Evolutionary conservation across 2,797 vertebrate genomes (phyloP).

Genomic region (Staurois parvus): DNA sequence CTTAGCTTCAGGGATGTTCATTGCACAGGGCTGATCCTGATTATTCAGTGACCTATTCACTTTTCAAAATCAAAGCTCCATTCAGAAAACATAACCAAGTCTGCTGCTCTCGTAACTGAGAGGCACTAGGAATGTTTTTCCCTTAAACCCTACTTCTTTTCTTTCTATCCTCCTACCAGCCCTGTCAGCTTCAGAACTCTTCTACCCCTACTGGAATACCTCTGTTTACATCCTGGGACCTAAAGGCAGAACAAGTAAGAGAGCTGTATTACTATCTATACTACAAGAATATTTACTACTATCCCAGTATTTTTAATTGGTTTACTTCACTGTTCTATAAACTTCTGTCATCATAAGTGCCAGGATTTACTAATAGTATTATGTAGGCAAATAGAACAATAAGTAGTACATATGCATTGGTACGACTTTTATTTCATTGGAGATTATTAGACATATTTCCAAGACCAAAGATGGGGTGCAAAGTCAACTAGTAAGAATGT

Average conservation of each 20-base stretch:
- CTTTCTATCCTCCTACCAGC: background rate
- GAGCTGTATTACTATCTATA: background rate
- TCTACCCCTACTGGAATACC: background rate
- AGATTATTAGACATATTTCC: background rate
- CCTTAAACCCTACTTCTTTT: conserved; percentile 34
- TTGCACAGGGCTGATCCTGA: conserved; percentile 36
- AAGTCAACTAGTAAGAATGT: background rate
- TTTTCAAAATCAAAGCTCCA: conserved; percentile 51
- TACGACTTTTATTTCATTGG: background rate
- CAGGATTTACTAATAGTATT: no score
- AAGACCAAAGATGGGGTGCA: background rate
- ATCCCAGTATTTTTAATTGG: background rate
- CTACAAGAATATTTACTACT: background rate
- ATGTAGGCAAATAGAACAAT: no score
- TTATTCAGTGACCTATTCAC: conserved; percentile 60
- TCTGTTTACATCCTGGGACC: conserved; percentile 7
- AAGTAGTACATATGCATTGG: no score
- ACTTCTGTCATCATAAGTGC: background rate
- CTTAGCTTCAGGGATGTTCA: conserved; percentile 42
- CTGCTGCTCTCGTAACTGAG: conserved; percentile 17
- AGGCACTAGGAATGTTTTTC: conserved; percentile 37
- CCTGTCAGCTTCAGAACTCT: background rate
- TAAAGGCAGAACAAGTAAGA: conserved; percentile 48
- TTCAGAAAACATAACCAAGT: conserved; percentile 48
- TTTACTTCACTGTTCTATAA: background rate